Percentiles rank a stretch among this genome's conserved stretches.
These are phyloP conservation scores for roundworm (Caenorhabditis elegans) DNA, from an alignment of 1,140 invertebrate species.

Conservation along the genomic window WBcel235 BX284606.5:15252501-15253000, in stretches of 20 bases:
- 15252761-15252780: neutral
- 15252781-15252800: neutral
- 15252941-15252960: no score
- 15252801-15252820: neutral
- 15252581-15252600: neutral
- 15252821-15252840: neutral
- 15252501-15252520: neutral
- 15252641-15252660: neutral
- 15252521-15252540: neutral
- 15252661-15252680: neutral
- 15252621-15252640: neutral
- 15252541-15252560: neutral
- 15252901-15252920: no score
- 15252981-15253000: no score
- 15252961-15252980: no score
- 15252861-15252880: neutral
- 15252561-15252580: neutral
- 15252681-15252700: neutral
- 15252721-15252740: neutral
- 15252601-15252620: neutral
- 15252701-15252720: neutral
- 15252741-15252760: neutral
- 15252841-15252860: neutral
- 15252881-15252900: neutral
- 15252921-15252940: no score